Conservation (phyloP, 2,113 vertebrate species). For the Acinonyx jubatus region DNA sequence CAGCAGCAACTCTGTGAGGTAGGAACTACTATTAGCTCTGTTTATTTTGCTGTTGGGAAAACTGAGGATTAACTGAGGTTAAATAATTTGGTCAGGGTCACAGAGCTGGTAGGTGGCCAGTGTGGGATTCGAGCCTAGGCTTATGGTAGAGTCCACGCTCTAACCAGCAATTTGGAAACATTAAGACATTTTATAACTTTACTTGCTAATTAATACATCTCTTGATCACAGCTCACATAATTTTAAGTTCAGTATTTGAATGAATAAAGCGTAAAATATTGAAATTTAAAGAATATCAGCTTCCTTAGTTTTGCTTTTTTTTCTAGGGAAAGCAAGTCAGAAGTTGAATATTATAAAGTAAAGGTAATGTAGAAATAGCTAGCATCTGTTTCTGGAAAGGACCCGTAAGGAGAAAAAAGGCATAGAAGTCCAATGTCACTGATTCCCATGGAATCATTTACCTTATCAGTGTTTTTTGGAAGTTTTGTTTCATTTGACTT, state of each 20-base stretch:
- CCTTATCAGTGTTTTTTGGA: not conserved
- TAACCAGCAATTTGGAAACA: constrained; percentile 29
- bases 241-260: constrained; percentile 44
- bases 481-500: constrained; percentile 36
- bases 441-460: not conserved
- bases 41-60: constrained; percentile 47
- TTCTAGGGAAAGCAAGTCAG: constrained; percentile 11
- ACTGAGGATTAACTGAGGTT: not conserved
- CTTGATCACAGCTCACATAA: not conserved
- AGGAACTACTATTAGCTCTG: not conserved
- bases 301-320: constrained; percentile 52
- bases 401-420: constrained; percentile 1
- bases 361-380: not conserved
- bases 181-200: not conserved
- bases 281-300: constrained; percentile 28
- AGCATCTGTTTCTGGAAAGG: not conserved
- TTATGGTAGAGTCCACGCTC: not conserved
- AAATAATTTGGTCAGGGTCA: not conserved
- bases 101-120: not conserved
- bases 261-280: constrained; percentile 35
- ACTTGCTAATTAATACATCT: not conserved
- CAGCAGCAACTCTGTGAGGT: not conserved
- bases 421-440: not conserved
- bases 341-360: not conserved
- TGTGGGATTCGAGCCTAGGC: not conserved